These are phyloP conservation scores for Stigmatopora argus DNA, from an alignment of 2,113 vertebrate genomes.

Conservation along the genomic window DNA sequence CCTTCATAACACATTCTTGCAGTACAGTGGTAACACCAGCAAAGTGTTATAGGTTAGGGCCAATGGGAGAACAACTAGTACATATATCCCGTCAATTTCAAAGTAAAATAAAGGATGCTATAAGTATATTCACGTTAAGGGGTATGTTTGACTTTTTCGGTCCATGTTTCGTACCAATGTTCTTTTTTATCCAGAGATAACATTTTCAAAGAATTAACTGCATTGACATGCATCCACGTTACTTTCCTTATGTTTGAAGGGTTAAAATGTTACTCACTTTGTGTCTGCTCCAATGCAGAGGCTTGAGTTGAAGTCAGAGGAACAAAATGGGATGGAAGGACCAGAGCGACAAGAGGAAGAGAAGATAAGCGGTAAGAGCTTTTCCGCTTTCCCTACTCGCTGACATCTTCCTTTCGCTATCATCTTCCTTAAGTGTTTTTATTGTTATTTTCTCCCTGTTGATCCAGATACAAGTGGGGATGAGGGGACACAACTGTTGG, in stretches of 20 bases:
- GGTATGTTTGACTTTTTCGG: too few species aligned
- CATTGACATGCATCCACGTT: neutral
- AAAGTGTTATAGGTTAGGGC: too few species aligned
- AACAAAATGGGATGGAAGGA: constrained; percentile 37
- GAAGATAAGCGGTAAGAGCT: constrained; percentile 34
- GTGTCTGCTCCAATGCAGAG: constrained; percentile 40
- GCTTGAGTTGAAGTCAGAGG: constrained; percentile 25
- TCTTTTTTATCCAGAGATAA: too few species aligned
- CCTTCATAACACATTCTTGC: too few species aligned
- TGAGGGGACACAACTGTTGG: constrained; percentile 25
- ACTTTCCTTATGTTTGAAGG: neutral
- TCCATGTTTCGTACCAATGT: too few species aligned
- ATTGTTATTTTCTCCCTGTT: constrained; percentile 19
- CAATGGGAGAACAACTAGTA: too few species aligned
- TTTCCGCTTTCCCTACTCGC: neutral
- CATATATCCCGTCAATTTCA: too few species aligned
- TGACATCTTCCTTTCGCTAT: neutral
- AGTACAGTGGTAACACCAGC: too few species aligned
- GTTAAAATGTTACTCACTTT: neutral
- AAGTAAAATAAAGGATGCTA: too few species aligned
- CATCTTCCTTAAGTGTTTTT: neutral
- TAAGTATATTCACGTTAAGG: too few species aligned
- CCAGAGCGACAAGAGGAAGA: constrained; percentile 14
- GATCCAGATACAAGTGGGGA: constrained; percentile 20
- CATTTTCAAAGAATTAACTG: too few species aligned